Percentiles rank a stretch among this genome's conserved stretches.
phyloP scores from a whole-genome alignment of 2,797 vertebrate genomes.

The Phrynocephalus vlangalii region DNA sequence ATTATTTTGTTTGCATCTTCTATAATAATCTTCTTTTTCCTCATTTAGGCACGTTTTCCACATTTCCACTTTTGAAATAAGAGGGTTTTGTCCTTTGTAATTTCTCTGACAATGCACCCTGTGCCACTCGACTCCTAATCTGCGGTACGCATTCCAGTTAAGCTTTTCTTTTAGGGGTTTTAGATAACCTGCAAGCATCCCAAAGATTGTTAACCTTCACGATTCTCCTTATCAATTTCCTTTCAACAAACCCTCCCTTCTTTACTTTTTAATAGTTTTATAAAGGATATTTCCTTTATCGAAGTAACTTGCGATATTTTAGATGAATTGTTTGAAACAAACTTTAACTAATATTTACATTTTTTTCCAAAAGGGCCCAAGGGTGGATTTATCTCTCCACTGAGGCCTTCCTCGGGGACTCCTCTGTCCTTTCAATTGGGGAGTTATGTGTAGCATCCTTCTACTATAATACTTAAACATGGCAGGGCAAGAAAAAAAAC shows the following conservation, averaged over 20 bases:
- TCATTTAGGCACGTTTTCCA: not conserved
- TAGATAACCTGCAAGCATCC: not conserved
- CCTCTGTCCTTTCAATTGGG: not conserved
- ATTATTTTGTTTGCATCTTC: not conserved
- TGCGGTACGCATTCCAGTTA: not conserved
- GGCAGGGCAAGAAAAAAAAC: not conserved
- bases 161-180: constrained; percentile 4
- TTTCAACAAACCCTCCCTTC: not conserved
- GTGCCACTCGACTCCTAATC: not conserved
- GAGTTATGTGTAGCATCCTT: not conserved
- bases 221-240: not conserved
- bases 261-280: not conserved
- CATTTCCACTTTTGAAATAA: not conserved
- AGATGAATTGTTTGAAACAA: constrained; percentile 42
- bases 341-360: not conserved
- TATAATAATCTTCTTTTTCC: not conserved
- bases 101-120: not conserved
- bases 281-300: not conserved
- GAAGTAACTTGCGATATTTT: constrained; percentile 42
- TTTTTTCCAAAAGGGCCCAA: not conserved
- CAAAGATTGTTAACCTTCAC: not conserved
- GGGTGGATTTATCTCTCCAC: not conserved
- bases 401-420: not conserved
- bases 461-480: not conserved
- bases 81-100: not conserved